Evolutionary conservation across 1,140 invertebrate genomes (phyloP).

Genomic region (Microplitis mediator): DNA sequence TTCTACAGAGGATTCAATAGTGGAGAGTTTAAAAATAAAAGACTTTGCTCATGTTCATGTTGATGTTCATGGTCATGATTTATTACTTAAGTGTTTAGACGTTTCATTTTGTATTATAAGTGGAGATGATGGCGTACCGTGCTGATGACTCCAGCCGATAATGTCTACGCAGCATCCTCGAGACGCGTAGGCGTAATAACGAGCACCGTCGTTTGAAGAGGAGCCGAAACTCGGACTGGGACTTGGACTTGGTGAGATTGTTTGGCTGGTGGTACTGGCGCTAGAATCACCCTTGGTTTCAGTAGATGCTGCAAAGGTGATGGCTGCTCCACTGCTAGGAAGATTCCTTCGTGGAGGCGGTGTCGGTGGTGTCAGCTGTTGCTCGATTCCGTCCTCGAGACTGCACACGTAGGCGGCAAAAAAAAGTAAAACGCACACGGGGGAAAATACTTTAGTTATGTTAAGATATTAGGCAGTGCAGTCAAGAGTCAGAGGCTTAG

Average conservation of each 20-base stretch:
- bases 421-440: constrained; percentile 17
- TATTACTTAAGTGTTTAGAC: not conserved
- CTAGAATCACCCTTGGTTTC: constrained; percentile 26
- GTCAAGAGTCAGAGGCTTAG: not conserved
- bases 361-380: constrained; percentile 62
- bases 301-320: constrained; percentile 38
- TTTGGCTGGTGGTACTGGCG: constrained; percentile 25
- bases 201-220: constrained; percentile 51
- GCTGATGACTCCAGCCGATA: constrained; percentile 56
- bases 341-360: constrained; percentile 57
- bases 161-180: constrained; percentile 58
- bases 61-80: not conserved
- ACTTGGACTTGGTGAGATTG: constrained; percentile 33
- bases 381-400: constrained; percentile 64
- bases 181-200: constrained; percentile 54
- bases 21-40: too few species aligned
- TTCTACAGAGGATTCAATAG: too few species aligned
- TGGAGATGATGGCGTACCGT: constrained; percentile 43
- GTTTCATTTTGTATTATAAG: constrained; percentile 2
- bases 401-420: constrained; percentile 44
- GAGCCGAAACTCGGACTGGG: constrained; percentile 48
- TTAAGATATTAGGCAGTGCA: too few species aligned
- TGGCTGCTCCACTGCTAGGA: constrained; percentile 33
- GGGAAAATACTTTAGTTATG: constrained; percentile 11
- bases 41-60: not conserved